These are phyloP conservation scores for Eupeodes luniger DNA, from an alignment of 2,888 invertebrate genomes.

Conservation along the genomic window DNA sequence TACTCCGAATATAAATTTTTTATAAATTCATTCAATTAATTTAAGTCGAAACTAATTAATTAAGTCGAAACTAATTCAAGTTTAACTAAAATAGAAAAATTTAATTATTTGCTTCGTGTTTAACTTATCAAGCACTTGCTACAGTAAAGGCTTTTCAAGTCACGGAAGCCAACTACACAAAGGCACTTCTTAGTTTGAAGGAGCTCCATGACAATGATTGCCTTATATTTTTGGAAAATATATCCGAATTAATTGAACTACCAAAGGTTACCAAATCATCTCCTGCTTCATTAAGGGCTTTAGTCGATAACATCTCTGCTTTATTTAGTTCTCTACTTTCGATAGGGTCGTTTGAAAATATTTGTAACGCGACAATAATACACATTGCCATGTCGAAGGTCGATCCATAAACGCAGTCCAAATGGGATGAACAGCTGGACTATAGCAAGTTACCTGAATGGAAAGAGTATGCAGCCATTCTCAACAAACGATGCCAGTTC, in stretches of 20 bases:
- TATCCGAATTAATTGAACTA: constrained; percentile 42
- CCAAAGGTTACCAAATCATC: constrained; percentile 10
- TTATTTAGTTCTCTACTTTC: not conserved
- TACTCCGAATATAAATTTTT: no score
- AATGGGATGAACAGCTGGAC: no score
- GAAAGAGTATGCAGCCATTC: no score
- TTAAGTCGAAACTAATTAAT: no score
- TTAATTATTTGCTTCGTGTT: constrained; percentile 44
- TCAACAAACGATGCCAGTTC: no score
- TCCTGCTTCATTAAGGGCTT: constrained; percentile 29
- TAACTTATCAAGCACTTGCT: constrained; percentile 7
- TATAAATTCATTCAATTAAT: no score
- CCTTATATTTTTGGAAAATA: constrained; percentile 34
- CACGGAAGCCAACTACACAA: constrained; percentile 32
- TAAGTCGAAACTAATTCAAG: no score
- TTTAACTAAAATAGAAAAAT: constrained; percentile 26
- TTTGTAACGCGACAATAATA: not conserved
- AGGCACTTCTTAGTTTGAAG: constrained; percentile 14
- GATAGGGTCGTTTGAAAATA: not conserved
- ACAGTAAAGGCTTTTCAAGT: constrained; percentile 28
- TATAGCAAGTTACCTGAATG: no score
- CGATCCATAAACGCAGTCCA: not conserved
- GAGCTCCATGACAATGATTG: constrained; percentile 52
- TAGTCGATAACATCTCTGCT: not conserved
- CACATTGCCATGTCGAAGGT: no score